These are phyloP conservation scores for Salvelinus alpinus DNA, from an alignment of 2,113 vertebrate species.

Conservation along the genomic window DNA sequence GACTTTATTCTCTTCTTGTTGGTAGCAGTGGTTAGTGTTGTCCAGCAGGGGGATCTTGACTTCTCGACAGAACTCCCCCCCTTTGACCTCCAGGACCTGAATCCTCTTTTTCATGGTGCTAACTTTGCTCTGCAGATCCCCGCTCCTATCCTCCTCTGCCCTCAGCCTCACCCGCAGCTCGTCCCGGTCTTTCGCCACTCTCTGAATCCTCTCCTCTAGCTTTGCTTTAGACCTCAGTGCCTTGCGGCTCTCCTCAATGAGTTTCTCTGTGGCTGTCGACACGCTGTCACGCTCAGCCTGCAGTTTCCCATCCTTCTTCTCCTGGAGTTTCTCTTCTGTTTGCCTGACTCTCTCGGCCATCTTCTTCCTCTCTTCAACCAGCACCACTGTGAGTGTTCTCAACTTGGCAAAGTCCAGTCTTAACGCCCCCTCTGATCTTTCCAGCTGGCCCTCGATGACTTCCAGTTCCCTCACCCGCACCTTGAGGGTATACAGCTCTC, in stretches of 20 bases:
- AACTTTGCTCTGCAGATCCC: constrained; percentile 85
- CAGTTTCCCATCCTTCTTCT: constrained; percentile 76
- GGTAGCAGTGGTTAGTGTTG: constrained; percentile 66
- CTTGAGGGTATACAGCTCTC: constrained; percentile 86
- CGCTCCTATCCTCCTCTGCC: constrained; percentile 86
- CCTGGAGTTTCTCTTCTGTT: constrained; percentile 88
- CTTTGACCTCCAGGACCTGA: constrained; percentile 91
- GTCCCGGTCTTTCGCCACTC: constrained; percentile 83
- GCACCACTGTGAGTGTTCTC: constrained; percentile 90
- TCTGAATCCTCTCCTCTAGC: constrained; percentile 86
- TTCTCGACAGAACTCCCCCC: constrained; percentile 72
- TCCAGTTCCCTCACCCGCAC: constrained; percentile 87
- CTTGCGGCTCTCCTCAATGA: constrained; percentile 89
- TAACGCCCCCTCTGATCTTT: constrained; percentile 84
- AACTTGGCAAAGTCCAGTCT: constrained; percentile 92
- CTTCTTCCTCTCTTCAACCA: constrained; percentile 92
- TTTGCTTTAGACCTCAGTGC: constrained; percentile 85
- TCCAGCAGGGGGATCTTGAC: constrained; percentile 68
- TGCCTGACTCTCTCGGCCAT: constrained; percentile 88
- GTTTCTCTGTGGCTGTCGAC: constrained; percentile 83
- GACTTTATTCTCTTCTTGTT: constrained; percentile 92
- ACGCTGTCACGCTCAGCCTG: constrained; percentile 86
- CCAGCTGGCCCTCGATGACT: constrained; percentile 79
- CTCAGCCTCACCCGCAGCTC: constrained; percentile 86
- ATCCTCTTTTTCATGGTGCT: constrained; percentile 85